Evolutionary conservation across 2,888 invertebrate genomes (phyloP).

Genomic region (Lepetodrilus schrolli): DNA sequence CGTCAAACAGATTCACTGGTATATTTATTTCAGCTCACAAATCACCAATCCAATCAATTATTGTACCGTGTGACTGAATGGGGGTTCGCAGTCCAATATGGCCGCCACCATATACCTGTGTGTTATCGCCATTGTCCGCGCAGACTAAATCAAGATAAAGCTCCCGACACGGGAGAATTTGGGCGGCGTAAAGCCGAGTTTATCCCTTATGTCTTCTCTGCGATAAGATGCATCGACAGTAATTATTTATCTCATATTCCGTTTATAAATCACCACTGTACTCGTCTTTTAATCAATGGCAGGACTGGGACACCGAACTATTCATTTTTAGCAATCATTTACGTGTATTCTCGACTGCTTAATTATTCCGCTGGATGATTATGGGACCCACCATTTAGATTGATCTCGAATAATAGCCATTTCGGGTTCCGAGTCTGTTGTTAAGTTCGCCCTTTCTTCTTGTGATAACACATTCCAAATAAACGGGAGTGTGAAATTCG

Average conservation of each 20-base stretch:
- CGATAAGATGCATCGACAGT: conserved; percentile 6
- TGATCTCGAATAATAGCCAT: neutral
- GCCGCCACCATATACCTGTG: neutral
- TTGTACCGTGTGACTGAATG: neutral
- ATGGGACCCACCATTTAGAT: neutral
- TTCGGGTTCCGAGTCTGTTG: neutral
- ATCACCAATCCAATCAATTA: conserved; percentile 12
- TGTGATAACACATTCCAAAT: neutral
- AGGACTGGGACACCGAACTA: neutral
- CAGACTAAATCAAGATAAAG: conserved; percentile 17
- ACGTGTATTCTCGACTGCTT: no score
- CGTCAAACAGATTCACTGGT: neutral
- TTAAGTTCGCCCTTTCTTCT: neutral
- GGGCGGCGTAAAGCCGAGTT: conserved; percentile 12
- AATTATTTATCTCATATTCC: conserved; percentile 28
- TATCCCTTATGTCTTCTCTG: conserved; percentile 22
- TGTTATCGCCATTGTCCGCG: conserved; percentile 15
- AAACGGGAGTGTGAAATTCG: neutral
- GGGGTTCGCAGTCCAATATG: neutral
- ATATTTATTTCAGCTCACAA: conserved; percentile 21
- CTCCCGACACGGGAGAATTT: neutral
- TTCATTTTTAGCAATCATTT: conserved; percentile 23
- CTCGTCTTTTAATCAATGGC: conserved; percentile 13
- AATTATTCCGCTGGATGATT: neutral
- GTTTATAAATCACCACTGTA: conserved; percentile 17